Evolutionary conservation across 1,140 invertebrate genomes (phyloP).

Genomic region (Hyposmocoma kahamanoa): DNA sequence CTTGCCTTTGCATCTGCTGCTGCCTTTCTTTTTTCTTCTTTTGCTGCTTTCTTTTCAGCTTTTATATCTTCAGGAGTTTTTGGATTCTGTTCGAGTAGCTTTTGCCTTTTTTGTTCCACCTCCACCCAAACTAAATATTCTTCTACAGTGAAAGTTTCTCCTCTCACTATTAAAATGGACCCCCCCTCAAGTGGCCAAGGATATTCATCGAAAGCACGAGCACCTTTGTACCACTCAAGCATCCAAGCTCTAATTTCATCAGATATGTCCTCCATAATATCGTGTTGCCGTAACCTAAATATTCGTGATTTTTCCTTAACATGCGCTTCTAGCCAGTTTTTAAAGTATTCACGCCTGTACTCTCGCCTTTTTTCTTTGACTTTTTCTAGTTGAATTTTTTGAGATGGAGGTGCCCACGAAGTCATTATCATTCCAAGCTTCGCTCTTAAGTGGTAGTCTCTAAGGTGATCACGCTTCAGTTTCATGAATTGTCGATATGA

Average conservation of each 20-base stretch:
- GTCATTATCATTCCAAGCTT: conserved; percentile 53
- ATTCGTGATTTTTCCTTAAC: conserved; percentile 74
- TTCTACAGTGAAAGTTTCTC: conserved; percentile 56
- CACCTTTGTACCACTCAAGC: conserved; percentile 69
- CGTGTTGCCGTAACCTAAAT: conserved; percentile 71
- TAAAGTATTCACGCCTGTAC: conserved; percentile 66
- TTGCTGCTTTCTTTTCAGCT: conserved; percentile 46
- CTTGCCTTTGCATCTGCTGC: conserved; percentile 42
- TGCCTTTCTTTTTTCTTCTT: conserved; percentile 44
- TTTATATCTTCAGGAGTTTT: conserved; percentile 62
- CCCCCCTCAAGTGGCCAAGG: conserved; percentile 61
- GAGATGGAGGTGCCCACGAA: conserved; percentile 40
- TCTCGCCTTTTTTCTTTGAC: conserved; percentile 70
- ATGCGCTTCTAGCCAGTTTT: conserved; percentile 70
- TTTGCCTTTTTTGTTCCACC: conserved; percentile 50
- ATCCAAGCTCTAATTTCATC: conserved; percentile 82
- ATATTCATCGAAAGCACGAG: conserved; percentile 56
- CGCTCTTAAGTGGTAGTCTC: conserved; percentile 33
- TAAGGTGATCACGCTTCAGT: conserved; percentile 39
- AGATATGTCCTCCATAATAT: conserved; percentile 80
- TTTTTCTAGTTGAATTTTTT: conserved; percentile 65
- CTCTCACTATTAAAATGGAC: conserved; percentile 55
- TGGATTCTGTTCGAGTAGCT: conserved; percentile 39
- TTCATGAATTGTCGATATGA: conserved; percentile 45
- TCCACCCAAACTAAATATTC: conserved; percentile 54